Evolutionary conservation across 1,140 invertebrate genomes (phyloP), one percentile per base, ranked within the genome.

Genomic region (Riptortus pedestris): DNA sequence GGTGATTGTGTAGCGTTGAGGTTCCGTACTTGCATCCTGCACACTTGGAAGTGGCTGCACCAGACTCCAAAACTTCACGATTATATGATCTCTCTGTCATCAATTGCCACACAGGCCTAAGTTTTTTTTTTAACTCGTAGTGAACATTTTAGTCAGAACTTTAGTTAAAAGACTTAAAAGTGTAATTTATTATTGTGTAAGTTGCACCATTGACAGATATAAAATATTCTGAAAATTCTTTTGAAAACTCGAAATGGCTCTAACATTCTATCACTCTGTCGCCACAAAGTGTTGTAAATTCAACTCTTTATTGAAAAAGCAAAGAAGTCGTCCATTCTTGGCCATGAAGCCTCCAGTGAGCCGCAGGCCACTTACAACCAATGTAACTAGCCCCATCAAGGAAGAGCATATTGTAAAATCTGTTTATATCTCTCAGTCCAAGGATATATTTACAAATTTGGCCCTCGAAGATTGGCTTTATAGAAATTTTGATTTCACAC

Each of bases 391-490:
- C 26, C 2, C 1, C 26, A 12, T 55, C 14, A 22, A 22, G 22
- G 57, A 59, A 38, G 33, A 72, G 48, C 72, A 78, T 66, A 81
- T 86, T 48, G 28, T 59, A 63, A 91, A 92, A 75, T 88, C 88
- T 12, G 90, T 95, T 38, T 90, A 91, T 68, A 90, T 97, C 68
- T 96, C 93, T 0, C 88, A 91, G 74, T 93, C 91, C 0, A 83
- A 82, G 66, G 85, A 95, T 74, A 86, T 98, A 62, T 94, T 85
- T 72, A 86, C 85, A 1, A 98, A 97, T 77, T 74, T 97, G 69
- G 93, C 94, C 14, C 74, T 97, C 7, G 93, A 98, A 77, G 90
- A 96, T 72, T 97, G 93, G 93, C 76, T 97, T 52, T 96, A 94
- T 74, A 81, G 81, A 51, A 89, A 94, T 73, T 84, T 82, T 69